phyloP scores from a whole-genome alignment of 1,140 invertebrate species.

The Portunus trituberculatus region DNA sequence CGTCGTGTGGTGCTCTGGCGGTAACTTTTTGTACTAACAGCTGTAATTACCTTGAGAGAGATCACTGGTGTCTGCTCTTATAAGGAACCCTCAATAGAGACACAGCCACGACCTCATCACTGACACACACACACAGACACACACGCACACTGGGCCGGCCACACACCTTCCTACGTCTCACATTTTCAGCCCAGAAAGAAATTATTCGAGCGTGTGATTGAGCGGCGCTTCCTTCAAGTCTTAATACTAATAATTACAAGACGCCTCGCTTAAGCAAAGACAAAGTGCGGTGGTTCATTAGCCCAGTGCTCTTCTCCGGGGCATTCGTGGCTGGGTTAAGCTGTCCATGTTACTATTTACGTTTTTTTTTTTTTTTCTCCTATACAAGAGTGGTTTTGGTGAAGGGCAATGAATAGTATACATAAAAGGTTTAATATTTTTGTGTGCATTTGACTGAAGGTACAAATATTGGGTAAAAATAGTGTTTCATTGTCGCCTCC shows the following conservation, averaged over 20 bases:
- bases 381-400: too few relatives aligned
- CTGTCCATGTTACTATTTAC: too few relatives aligned
- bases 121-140: slow-evolving; percentile 29
- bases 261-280: not conserved
- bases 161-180: not conserved
- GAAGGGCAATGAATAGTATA: too few relatives aligned
- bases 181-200: not conserved
- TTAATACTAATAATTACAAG: not conserved
- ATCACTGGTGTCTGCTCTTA: not conserved
- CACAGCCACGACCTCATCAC: not conserved
- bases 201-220: not conserved
- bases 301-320: not conserved
- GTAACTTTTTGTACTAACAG: not conserved
- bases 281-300: not conserved
- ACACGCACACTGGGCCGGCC: not conserved
- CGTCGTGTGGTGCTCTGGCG: not conserved
- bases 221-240: not conserved
- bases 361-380: too few relatives aligned
- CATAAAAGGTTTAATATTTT: too few relatives aligned
- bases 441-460: too few relatives aligned
- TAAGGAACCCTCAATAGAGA: not conserved
- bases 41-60: not conserved
- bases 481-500: too few relatives aligned
- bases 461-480: too few relatives aligned
- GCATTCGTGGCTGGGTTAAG: too few relatives aligned